These are phyloP conservation scores for Catalaphyllia jardinei DNA, from an alignment of 64 coral and sea anemone genomes.

Conservation along the genomic window DNA sequence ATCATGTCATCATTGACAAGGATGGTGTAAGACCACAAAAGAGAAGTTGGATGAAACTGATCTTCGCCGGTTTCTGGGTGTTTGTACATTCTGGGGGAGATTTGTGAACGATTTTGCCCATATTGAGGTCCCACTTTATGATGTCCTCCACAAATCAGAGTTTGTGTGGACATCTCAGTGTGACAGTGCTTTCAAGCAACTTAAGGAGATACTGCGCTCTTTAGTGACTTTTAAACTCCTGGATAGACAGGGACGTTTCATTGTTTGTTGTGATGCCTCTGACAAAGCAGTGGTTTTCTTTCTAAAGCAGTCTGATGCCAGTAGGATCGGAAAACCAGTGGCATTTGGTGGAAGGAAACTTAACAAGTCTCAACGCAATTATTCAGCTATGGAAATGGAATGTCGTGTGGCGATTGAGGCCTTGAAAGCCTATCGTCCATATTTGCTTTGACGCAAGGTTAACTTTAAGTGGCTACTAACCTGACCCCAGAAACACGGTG, in stretches of 20 bases:
- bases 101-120: slow-evolving; percentile 17
- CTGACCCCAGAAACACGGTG: slow-evolving; percentile 26
- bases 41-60: slow-evolving; percentile 18
- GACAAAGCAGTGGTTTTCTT: slow-evolving; percentile 12
- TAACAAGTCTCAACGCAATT: neutral
- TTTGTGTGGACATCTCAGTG: slow-evolving; percentile 4
- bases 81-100: slow-evolving; percentile 23
- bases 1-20: slow-evolving; percentile 6
- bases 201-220: neutral
- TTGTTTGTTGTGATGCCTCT: slow-evolving; percentile 13
- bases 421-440: slow-evolving; percentile 16
- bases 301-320: neutral
- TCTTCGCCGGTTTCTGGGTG: slow-evolving; percentile 24
- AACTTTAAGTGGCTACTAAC: slow-evolving; percentile 43
- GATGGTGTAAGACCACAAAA: neutral
- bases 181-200: neutral
- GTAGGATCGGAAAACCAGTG: neutral
- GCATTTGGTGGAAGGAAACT: slow-evolving; percentile 17
- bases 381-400: slow-evolving; percentile 20
- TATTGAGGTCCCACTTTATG: slow-evolving; percentile 6
- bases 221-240: neutral
- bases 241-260: neutral
- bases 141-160: neutral
- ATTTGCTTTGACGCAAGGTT: slow-evolving; percentile 2
- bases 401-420: slow-evolving; percentile 3